Evolutionary conservation across 2,113 vertebrate genomes (phyloP).

Genomic region (Edolisoma coerulescens): DNA sequence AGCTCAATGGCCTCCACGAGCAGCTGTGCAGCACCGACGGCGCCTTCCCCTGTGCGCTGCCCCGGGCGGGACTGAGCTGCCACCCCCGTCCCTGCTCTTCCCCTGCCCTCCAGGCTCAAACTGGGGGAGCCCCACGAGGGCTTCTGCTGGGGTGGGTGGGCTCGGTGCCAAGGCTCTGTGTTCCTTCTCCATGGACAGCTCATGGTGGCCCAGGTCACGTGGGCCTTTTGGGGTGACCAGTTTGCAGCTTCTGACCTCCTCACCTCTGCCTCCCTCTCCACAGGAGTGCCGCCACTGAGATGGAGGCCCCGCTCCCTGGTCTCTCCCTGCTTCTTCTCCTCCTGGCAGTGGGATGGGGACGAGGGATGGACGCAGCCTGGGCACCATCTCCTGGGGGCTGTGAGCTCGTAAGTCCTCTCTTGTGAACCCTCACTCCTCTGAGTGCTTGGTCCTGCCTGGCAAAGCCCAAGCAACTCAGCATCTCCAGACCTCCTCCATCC

Average conservation of each 20-base stretch:
- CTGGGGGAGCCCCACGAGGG: neutral
- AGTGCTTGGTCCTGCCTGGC: neutral
- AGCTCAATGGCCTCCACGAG: neutral
- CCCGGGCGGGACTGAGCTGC: fast-evolving
- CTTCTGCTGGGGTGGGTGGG: neutral
- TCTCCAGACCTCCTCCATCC: neutral
- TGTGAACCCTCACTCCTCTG: neutral
- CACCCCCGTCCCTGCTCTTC: neutral
- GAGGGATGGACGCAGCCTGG: neutral
- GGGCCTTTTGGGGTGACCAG: neutral
- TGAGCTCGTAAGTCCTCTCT: slow-evolving; percentile 65
- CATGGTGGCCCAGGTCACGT: neutral
- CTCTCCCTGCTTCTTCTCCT: slow-evolving; percentile 66
- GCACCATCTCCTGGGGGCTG: slow-evolving; percentile 44
- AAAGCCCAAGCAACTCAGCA: neutral
- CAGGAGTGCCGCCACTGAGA: slow-evolving; percentile 68
- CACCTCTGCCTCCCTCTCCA: neutral
- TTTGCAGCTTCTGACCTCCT: neutral
- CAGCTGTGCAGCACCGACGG: neutral
- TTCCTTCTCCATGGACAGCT: neutral
- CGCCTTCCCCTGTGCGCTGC: neutral
- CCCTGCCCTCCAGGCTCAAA: neutral
- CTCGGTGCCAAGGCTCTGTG: fast-evolving
- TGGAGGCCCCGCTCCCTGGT: slow-evolving; percentile 66
- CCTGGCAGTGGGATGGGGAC: slow-evolving; percentile 51